Conservation (phyloP, 2,113 vertebrate species). For the Prunella himalayana region DNA sequence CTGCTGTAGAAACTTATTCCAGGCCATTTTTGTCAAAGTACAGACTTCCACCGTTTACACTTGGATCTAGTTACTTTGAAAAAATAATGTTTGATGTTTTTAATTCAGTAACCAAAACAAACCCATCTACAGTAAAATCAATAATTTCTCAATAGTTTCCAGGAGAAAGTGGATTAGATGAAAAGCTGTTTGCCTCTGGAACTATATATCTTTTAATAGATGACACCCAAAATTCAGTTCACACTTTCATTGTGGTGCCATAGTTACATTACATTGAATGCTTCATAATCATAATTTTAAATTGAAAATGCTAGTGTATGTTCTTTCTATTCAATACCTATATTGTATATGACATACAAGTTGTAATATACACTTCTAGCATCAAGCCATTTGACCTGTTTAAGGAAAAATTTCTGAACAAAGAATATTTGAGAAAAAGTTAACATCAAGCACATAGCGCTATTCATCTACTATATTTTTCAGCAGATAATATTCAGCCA, state of each 20-base stretch:
- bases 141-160: not conserved
- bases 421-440: not conserved
- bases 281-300: not conserved
- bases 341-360: not conserved
- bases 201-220: not conserved
- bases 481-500: not conserved
- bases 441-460: not conserved
- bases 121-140: not conserved
- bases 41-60: not conserved
- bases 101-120: not conserved
- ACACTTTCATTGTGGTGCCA: not conserved
- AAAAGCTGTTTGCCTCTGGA: not conserved
- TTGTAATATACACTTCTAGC: not conserved
- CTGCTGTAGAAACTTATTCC: not conserved
- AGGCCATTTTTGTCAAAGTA: not conserved
- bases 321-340: not conserved
- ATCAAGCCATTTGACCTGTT: not conserved
- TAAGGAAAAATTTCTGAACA: not conserved
- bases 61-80: not conserved
- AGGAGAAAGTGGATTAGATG: not conserved
- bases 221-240: not conserved
- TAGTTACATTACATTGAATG: fast-evolving
- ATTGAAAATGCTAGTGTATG: not conserved
- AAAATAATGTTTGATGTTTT: not conserved
- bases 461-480: not conserved